A percentile compares a stretch with the other conserved stretches of the same genome.
Conservation (phyloP, 2,888 invertebrate species). For the Slavum lentiscoides region DNA sequence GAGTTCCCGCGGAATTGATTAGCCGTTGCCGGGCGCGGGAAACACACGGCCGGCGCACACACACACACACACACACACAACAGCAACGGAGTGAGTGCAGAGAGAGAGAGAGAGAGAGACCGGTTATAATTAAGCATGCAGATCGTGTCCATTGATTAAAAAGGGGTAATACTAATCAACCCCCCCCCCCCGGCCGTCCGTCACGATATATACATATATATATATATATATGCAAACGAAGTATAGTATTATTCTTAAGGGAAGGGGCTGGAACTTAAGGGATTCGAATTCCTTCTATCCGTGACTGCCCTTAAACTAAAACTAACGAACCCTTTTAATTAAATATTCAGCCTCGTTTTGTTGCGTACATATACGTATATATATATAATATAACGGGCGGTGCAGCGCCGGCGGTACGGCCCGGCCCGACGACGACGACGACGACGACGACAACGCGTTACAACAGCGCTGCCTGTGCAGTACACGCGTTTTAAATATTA, state of each 20-base stretch:
- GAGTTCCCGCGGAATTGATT: slow-evolving; percentile 52
- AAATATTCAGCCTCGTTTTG: slow-evolving; percentile 53
- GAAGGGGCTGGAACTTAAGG: slow-evolving; percentile 53
- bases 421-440: no score
- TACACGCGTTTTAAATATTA: slow-evolving; percentile 44
- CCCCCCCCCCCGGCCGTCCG: slow-evolving; percentile 3
- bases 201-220: neutral
- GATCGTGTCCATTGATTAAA: slow-evolving; percentile 54
- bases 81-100: neutral
- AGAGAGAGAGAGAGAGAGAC: slow-evolving; percentile 25
- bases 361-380: slow-evolving; percentile 23
- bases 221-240: slow-evolving; percentile 51
- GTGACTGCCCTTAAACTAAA: slow-evolving; percentile 54
- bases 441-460: no score
- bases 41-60: neutral
- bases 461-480: no score
- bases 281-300: slow-evolving; percentile 53
- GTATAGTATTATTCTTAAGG: slow-evolving; percentile 53
- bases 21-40: slow-evolving; percentile 22
- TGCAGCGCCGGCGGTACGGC: neutral
- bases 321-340: slow-evolving; percentile 54
- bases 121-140: slow-evolving; percentile 54
- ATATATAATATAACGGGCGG: slow-evolving; percentile 6
- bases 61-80: neutral
- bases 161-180: slow-evolving; percentile 54